Base-by-base conservation (phyloP, 2,113 vertebrate genomes). In the Mesocricetus auratus region DNA sequence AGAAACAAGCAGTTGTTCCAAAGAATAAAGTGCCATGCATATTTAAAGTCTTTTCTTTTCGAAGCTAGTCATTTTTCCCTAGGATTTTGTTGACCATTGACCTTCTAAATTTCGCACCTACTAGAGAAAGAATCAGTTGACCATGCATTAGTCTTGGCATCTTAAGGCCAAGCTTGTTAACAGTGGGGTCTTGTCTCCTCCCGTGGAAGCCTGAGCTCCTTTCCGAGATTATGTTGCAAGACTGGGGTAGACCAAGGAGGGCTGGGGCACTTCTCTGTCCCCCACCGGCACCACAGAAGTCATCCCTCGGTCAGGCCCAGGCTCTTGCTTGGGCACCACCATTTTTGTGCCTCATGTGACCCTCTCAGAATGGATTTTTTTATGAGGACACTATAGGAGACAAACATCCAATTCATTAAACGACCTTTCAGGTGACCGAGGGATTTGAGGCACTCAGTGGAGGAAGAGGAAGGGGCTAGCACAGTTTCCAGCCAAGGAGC, bases 1-100 rank as follows among this genome's bases (percentile, higher is more conserved):
- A 98, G 0, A 99, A 58, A 16, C 97, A 97, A 33, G 98, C 95
- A 90, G 99, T 99, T 47, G 95, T 97, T 45, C 97, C 99, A 64
- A 99, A 91, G 88, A 98, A 98, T 26, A 98, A 0, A 0, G 98
- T 95, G 50, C 99, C 99, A 5, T 98, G 98, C 26, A 89, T n/a
- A 96, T 99, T 99, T 21, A 99, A 9, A 47, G 98, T 98, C 97
- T 92, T 95, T 77, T 98, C 92, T 94, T 75, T 95, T 96, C n/a
- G 89, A 94, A 97, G 94, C 88, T 71, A 74, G 5, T 97, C 86
- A 62, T 10, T 97, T 97, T 97, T 94, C 93, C 83, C 93, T 79
- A 97, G 83, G 47, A 96, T 74, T 92, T 97, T 96, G 1, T 90
- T 86, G 89, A 97, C 19, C 62, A 47, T 29, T 89, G 90, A 47